Conservation (phyloP, 2,888 invertebrate species). For the Sphecodes monilicornis region DNA sequence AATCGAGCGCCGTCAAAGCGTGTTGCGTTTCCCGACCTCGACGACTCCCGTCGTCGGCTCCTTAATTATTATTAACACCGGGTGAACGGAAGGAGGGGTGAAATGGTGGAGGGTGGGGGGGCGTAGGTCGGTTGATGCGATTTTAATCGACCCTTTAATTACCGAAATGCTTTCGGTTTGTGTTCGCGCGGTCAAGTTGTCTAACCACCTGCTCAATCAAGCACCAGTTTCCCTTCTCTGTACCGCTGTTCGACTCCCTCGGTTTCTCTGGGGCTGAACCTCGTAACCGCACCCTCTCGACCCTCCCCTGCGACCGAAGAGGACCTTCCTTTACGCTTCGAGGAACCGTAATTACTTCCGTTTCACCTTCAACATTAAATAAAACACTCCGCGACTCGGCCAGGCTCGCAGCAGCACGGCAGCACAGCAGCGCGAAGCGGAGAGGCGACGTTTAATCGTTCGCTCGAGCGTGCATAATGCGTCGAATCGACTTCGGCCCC, state of each 20-base stretch:
- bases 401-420: neutral
- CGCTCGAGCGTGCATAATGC: conserved; percentile 46
- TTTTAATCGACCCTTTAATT: conserved; percentile 54
- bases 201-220: conserved; percentile 60
- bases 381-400: conserved; percentile 54
- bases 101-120: neutral
- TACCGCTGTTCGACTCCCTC: conserved; percentile 50
- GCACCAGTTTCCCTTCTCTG: conserved; percentile 34
- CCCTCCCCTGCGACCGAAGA: neutral
- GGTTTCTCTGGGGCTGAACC: conserved; percentile 43
- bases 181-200: conserved; percentile 53
- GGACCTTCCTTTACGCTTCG: conserved; percentile 58
- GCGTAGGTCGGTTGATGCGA: conserved; percentile 20
- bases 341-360: conserved; percentile 69
- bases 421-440: neutral
- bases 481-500: conserved; percentile 42
- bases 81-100: too few relatives aligned
- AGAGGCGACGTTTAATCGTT: conserved; percentile 52
- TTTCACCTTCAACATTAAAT: conserved; percentile 66
- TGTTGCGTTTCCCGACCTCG: neutral
- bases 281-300: conserved; percentile 32
- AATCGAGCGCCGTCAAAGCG: neutral
- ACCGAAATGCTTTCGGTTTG: conserved; percentile 50
- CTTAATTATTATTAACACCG: conserved; percentile 23
- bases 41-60: neutral